Percentiles rank a stretch among this genome's conserved stretches.
Conservation (phyloP, 2,888 invertebrate species). For the Odontomyia ornata region DNA sequence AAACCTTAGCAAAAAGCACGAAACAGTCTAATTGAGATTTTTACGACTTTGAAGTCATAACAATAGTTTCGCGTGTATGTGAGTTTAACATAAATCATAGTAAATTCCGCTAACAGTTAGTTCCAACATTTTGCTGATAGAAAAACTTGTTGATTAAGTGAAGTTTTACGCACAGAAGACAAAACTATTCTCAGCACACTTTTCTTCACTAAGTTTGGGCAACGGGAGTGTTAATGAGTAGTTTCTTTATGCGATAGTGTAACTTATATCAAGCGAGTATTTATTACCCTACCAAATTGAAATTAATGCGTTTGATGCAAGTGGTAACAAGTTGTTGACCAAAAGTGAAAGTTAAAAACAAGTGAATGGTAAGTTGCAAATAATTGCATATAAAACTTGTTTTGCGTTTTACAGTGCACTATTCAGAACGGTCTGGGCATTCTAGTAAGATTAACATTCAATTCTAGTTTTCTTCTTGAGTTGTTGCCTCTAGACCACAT, state of each 20-base stretch:
- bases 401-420: too few species aligned
- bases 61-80: too few species aligned
- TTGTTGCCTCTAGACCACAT: too few species aligned
- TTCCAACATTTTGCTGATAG: too few species aligned
- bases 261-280: neutral
- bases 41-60: neutral
- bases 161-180: neutral
- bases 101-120: too few species aligned
- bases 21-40: neutral
- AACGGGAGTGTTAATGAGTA: neutral
- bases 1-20: neutral
- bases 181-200: neutral
- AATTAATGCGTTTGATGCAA: neutral
- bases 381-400: neutral
- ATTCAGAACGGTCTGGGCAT: too few species aligned
- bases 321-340: neutral
- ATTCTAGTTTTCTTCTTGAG: too few species aligned
- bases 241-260: neutral
- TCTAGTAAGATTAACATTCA: too few species aligned
- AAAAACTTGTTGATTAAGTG: too few species aligned
- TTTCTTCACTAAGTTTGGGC: too few species aligned
- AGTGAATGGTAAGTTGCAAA: neutral
- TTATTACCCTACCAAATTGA: neutral
- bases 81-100: too few species aligned
- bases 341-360: slow-evolving; percentile 30